These are phyloP conservation scores for Enoplosus armatus DNA, from an alignment of 2,797 vertebrate species.

Conservation along the genomic window DNA sequence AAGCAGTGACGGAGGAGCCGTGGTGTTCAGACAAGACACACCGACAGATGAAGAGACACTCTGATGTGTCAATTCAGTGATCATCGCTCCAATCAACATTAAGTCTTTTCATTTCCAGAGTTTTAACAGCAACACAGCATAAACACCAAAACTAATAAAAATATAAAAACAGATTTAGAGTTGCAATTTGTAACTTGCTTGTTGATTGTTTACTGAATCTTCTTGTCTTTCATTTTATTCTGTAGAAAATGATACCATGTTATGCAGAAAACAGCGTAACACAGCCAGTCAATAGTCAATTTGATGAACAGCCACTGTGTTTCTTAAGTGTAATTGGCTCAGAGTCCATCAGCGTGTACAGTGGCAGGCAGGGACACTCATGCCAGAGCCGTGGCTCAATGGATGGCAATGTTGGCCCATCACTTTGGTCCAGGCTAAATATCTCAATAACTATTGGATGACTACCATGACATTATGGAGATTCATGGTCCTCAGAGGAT, in stretches of 20 bases:
- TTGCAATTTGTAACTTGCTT: background rate
- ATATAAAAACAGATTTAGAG: background rate
- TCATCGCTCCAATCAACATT: background rate
- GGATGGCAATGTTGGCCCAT: background rate
- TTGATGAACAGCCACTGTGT: background rate
- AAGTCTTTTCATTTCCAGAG: background rate
- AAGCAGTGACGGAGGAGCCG: constrained; percentile 48
- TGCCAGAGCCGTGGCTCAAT: background rate
- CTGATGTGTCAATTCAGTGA: background rate
- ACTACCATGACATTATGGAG: background rate
- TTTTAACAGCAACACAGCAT: background rate
- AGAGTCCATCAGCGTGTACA: background rate
- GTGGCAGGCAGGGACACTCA: background rate
- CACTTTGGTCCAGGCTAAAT: background rate
- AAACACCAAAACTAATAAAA: background rate
- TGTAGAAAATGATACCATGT: background rate
- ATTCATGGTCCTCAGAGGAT: background rate
- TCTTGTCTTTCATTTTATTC: background rate
- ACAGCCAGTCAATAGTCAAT: background rate
- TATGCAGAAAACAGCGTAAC: background rate
- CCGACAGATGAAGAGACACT: background rate
- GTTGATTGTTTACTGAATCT: background rate
- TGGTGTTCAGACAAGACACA: constrained; percentile 27
- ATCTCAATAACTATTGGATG: background rate
- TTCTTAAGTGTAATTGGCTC: background rate